Evolutionary conservation across 2,113 vertebrate genomes (phyloP), one percentile per base, ranked within the genome.

Genomic region (Salvator merianae): DNA sequence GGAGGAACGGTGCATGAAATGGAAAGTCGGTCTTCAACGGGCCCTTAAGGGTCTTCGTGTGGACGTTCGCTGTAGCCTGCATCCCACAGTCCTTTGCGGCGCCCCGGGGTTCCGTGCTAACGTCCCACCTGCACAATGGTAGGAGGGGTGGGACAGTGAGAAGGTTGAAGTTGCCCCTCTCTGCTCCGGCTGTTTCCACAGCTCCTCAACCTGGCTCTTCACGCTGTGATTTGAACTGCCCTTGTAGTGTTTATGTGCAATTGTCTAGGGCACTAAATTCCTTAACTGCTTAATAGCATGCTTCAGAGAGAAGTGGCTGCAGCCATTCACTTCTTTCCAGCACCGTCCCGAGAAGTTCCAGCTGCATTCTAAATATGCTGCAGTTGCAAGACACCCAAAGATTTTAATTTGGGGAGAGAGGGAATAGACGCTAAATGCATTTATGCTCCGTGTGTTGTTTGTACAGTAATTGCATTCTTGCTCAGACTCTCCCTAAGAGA

Each of bases 151-250:
- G n/a, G 5, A 9, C 6, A 7, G 13, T 28, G 4, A 7, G 20
- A 47, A 24, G 71, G 20, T 66, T 26, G 5, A 43, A 47, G 18
- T 30, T 43, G 40, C 18, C 84, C 47, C 66, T 70, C 36, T n/a
- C 77, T 24, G 4, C 3, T 36, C 74, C 30, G 2, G 4, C 85
- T 63, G 88, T 91, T 88, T 55, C 79, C 6, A 78, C 62, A 86
- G 40, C 88, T 84, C 86, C 14, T 84, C 80, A 7, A n/a, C 43
- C 1, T 82, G 80, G 32, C 72, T 43, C 63, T 40, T 80, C 92
- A 72, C 87, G 88, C 91, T 90, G 93, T 77, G 94, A 94, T 95
- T 94, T 96, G 95, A 96, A 95, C 96, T 96, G 95, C 91, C 95
- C 94, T 96, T 96, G 95, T 90, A 89, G 89, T 2, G 68, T 0